These are phyloP conservation scores for Cyclargus thomasi DNA, from an alignment of 1,140 invertebrate genomes.

Conservation along the genomic window DNA sequence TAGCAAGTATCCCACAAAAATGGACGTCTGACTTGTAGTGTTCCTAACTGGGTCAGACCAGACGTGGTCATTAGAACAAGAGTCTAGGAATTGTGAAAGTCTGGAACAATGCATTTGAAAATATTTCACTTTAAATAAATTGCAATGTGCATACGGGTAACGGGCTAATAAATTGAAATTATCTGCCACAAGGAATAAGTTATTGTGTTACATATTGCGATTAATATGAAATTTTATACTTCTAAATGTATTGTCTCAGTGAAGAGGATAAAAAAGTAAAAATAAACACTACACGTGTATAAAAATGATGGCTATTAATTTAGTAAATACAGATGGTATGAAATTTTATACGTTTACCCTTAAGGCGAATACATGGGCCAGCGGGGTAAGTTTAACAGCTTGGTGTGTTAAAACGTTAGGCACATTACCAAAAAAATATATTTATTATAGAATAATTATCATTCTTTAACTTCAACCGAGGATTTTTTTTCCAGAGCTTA, in stretches of 20 bases:
- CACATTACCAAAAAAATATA: too few relatives aligned
- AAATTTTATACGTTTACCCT: too few relatives aligned
- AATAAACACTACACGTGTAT: too few relatives aligned
- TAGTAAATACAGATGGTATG: too few relatives aligned
- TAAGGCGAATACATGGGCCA: too few relatives aligned
- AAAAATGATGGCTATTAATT: too few relatives aligned
- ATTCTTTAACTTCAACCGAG: too few relatives aligned
- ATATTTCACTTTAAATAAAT: background rate
- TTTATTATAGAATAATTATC: too few relatives aligned
- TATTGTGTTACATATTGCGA: background rate
- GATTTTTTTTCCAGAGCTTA: too few relatives aligned
- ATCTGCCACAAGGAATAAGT: background rate
- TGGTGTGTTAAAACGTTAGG: too few relatives aligned
- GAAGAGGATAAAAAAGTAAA: background rate
- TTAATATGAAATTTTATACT: background rate
- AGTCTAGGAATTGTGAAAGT: slow-evolving; percentile 3
- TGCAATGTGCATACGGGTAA: background rate
- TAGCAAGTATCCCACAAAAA: slow-evolving; percentile 47
- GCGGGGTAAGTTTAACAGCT: too few relatives aligned
- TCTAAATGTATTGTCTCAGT: slow-evolving; percentile 2
- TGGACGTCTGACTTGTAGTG: slow-evolving; percentile 26
- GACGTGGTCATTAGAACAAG: slow-evolving; percentile 34
- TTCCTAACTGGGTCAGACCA: slow-evolving; percentile 47
- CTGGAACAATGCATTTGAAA: slow-evolving; percentile 16
- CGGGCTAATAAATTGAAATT: background rate